Evolutionary conservation across 2,888 invertebrate species (phyloP), one percentile per base, ranked within the genome.

Genomic region (Luperina testacea): DNA sequence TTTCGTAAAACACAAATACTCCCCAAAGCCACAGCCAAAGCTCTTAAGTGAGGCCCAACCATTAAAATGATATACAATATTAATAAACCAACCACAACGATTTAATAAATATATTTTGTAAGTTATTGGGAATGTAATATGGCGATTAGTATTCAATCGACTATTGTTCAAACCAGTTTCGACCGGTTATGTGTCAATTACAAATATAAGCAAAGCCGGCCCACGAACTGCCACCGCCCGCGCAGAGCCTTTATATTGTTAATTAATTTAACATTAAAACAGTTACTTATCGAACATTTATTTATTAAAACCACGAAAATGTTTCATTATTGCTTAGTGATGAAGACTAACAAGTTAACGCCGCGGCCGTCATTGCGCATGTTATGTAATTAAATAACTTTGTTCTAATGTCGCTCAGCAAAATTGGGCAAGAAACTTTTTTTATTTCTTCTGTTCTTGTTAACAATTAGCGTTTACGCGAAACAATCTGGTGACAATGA

Each of bases 111-210:
- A 65, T 72, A 80, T 80, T 85, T 83, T 85, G 85, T 75, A 70
- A 82, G 72, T 80, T 78, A 87, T 78, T 81, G 77, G 45, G 78
- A 87, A 77, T 83, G 77, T 81, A 80, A 88, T 81, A 81, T 32
- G 76, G 71, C 72, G 74, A 84, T 87, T 87, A 88, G 77, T 86
- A 88, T 88, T 88, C 87, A 86, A 84, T 87, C 70, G 81, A 81
- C 85, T 68, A 88, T 88, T 88, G 88, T 88, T 87, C 67, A 78
- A 88, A 84, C 87, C 61, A 77, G 89, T 84, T 82, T 70, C 51
- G 72, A 84, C 79, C 78, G 78, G 88, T 85, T 81, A 81, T 81
- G 77, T 88, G 83, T 88, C 85, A 88, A 88, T 88, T 83, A 73
- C 80, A 81, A 78, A 83, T 81, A 83, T 81, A 86, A 80, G 75